Base-by-base conservation (phyloP, 1,140 invertebrate species). In the Drosophila pseudoananassae region DNA sequence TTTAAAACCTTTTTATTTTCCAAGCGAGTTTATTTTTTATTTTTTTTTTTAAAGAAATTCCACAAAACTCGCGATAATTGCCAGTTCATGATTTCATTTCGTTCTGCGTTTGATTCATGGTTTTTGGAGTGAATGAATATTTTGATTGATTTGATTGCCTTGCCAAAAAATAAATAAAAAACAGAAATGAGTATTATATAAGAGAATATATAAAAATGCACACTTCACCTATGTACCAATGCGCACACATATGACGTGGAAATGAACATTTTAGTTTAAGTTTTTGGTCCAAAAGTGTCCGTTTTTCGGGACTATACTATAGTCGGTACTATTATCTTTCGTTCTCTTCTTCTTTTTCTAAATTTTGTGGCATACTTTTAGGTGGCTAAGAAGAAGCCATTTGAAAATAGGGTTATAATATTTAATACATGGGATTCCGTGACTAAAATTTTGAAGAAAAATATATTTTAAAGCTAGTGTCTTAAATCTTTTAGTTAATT, bases 21-120 rank as follows among this genome's bases (percentile, higher is more conserved):
- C 15, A 29, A 38, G 14, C 25, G 31, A 43, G 65, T 69, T 55
- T 25, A 68, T 49, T 27, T 25, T 25, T 5, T 3, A 25, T 25
- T 27, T 27, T 27, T 27, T 27, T 10, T 31, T 31, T 8, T 31
- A 7, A 9, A 8, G 31, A 9, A 33, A 10, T 9, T 33, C 31
- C 31, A 33, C 9, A 12, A 36, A 23, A 40, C 43, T 69, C 63
- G 31, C 23, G 64, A 69, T 49, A 49, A 60, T 49, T 66, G 63
- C 33, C 56, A 49, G 31, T 45, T 66, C 64, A 68, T 69, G 69
- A 73, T 50, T 73, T 73, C 45, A 73, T 73, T 63, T 55, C 45
- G 45, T 72, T 64, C 51, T 61, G 49, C 69, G 49, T 73, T 73
- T 43, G 14, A 73, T 40, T 56, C 66, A 56, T 69, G 38, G 43